A percentile compares a stretch with the other conserved stretches of the same genome.
phyloP scores from a whole-genome alignment of 2,113 vertebrate species.

The Sialia sialis region DNA sequence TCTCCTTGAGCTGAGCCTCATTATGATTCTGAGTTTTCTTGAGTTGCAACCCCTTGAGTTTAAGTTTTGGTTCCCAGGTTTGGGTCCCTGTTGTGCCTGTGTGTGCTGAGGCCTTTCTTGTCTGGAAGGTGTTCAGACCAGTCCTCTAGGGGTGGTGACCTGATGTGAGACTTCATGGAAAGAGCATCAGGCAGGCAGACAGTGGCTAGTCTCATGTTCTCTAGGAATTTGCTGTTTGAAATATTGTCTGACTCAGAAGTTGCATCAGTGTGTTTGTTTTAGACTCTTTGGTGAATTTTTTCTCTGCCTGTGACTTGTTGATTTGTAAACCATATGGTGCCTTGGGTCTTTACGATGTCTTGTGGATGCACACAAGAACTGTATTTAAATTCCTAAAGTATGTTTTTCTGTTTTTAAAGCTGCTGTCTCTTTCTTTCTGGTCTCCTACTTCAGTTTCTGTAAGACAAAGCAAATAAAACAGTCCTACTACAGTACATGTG shows the following conservation, averaged over 20 bases:
- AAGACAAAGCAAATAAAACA: neutral
- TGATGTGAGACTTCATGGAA: neutral
- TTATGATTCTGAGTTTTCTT: neutral
- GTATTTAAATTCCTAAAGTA: neutral
- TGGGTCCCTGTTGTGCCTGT: neutral
- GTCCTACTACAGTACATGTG: fast-evolving
- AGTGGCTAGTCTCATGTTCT: neutral
- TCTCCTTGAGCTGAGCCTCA: neutral
- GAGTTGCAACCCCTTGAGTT: neutral
- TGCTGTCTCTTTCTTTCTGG: neutral
- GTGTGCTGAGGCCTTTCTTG: neutral
- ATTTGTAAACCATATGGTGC: neutral
- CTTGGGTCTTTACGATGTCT: neutral
- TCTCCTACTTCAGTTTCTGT: neutral
- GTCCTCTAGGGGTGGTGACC: neutral
- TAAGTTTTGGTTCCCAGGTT: neutral
- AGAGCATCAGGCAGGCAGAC: neutral
- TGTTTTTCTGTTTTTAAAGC: neutral
- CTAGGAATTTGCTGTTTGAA: neutral
- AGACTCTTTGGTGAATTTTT: neutral
- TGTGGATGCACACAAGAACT: neutral
- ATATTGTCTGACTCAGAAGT: neutral
- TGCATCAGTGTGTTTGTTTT: neutral
- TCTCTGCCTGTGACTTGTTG: neutral
- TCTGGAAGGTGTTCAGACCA: neutral